phyloP scores from a whole-genome alignment of 2,888 invertebrate genomes.

The Monochamus alternatus region DNA sequence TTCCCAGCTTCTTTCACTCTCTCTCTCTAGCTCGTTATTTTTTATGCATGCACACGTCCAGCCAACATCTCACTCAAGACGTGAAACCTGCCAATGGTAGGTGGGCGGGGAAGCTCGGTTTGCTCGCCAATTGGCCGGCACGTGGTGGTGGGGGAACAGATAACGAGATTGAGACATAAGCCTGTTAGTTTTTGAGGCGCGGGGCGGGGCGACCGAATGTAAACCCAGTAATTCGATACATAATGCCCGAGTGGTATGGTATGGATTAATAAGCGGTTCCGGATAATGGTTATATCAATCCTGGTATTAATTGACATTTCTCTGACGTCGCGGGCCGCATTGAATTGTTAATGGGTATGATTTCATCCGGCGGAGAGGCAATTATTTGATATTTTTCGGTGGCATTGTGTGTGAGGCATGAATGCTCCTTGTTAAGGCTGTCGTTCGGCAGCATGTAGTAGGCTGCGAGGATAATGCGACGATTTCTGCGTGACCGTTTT shows the following conservation, averaged over 20 bases:
- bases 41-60: conserved; percentile 15
- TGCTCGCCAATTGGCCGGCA: conserved; percentile 59
- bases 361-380: conserved; percentile 45
- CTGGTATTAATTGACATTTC: conserved; percentile 56
- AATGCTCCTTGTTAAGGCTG: too few relatives aligned
- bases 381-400: conserved; percentile 23
- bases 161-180: conserved; percentile 71
- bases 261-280: conserved; percentile 67
- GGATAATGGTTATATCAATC: conserved; percentile 70
- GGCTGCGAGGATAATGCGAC: neutral
- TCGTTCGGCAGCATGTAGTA: too few relatives aligned
- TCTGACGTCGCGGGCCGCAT: conserved; percentile 41
- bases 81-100: conserved; percentile 63
- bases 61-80: conserved; percentile 64
- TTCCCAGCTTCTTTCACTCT: conserved; percentile 30
- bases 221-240: conserved; percentile 67
- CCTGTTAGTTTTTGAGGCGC: conserved; percentile 69
- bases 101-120: conserved; percentile 61
- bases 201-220: conserved; percentile 66
- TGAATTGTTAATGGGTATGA: conserved; percentile 55
- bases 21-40: conserved; percentile 24
- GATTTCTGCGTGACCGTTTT: neutral
- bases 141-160: conserved; percentile 60
- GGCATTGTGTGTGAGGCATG: neutral
- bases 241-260: conserved; percentile 64